Percentiles rank a stretch among this genome's conserved stretches.
phyloP scores from a whole-genome alignment of 2,888 invertebrate genomes.

The Metallyticus violacea region DNA sequence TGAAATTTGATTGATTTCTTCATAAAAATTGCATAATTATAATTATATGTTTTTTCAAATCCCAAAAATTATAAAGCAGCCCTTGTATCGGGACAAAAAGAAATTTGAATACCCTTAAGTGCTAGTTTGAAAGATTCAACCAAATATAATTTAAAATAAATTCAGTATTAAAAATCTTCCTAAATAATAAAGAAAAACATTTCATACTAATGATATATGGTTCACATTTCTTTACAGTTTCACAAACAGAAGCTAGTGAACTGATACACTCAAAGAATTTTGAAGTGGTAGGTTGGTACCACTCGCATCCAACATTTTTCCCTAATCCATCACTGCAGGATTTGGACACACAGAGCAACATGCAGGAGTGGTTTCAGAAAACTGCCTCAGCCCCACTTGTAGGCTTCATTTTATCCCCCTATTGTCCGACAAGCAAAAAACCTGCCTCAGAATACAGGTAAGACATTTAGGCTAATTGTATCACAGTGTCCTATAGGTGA shows the following conservation, averaged over 20 bases:
- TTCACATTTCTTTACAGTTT: conserved; percentile 47
- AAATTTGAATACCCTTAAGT: too few species aligned
- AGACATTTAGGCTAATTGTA: conserved; percentile 3
- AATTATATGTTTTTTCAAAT: too few species aligned
- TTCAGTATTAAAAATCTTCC: too few species aligned
- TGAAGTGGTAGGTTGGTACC: conserved; percentile 69
- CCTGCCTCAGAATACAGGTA: conserved; percentile 55
- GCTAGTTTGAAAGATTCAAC: too few species aligned
- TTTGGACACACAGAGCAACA: conserved; percentile 61
- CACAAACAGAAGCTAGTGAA: conserved; percentile 61
- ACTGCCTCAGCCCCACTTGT: conserved; percentile 56
- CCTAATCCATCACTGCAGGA: conserved; percentile 68
- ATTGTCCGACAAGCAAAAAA: conserved; percentile 53
- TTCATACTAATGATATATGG: too few species aligned
- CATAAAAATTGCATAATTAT: too few species aligned
- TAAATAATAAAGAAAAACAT: too few species aligned
- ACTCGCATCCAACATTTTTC: conserved; percentile 71
- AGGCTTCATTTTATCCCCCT: conserved; percentile 65
- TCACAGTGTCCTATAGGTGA: background rate
- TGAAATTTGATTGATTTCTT: too few species aligned
- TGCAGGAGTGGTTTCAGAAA: conserved; percentile 56
- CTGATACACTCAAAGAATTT: conserved; percentile 50
- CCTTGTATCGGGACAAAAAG: too few species aligned
- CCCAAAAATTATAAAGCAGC: too few species aligned
- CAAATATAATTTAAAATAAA: too few species aligned